These are phyloP conservation scores for Channa argus DNA, from an alignment of 2,113 vertebrate species.

Conservation along the genomic window DNA sequence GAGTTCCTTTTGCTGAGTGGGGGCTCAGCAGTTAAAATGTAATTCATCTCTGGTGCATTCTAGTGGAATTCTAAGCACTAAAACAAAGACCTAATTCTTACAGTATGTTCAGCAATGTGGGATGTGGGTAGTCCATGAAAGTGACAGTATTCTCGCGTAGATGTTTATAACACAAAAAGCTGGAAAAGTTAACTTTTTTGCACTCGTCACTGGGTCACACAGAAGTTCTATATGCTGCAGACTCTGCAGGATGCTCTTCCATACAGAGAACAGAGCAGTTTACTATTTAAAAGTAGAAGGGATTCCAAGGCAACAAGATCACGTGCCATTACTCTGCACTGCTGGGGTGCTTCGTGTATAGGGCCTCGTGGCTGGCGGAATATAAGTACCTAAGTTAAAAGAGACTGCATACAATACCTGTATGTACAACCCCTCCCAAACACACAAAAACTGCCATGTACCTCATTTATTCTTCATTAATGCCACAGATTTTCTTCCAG, in stretches of 20 bases:
- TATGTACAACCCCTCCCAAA: constrained; percentile 34
- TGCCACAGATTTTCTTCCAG: constrained; percentile 41
- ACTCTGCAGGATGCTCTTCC: constrained; percentile 52
- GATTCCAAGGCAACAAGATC: constrained; percentile 71
- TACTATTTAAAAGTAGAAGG: constrained; percentile 63
- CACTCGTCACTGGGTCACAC: constrained; percentile 20
- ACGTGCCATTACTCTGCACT: constrained; percentile 69
- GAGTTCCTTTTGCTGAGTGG: constrained; percentile 34
- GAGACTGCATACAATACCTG: too few species aligned
- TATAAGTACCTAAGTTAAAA: constrained; percentile 48
- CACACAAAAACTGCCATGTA: constrained; percentile 36
- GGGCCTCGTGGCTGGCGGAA: constrained; percentile 48
- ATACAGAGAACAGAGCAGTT: constrained; percentile 37
- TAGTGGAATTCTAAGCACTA: constrained; percentile 12
- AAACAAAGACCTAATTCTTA: constrained; percentile 6
- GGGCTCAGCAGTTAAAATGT: constrained; percentile 2
- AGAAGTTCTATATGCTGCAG: constrained; percentile 29
- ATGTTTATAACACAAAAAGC: neutral
- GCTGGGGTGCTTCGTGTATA: constrained; percentile 47
- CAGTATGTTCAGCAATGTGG: neutral
- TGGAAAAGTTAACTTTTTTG: neutral
- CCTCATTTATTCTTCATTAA: constrained; percentile 50
- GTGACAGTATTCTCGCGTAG: neutral
- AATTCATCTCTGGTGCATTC: constrained; percentile 8
- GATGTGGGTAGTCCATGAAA: neutral